Conservation (phyloP, 2,113 vertebrate species). For the Thalassarche chlororhynchos region DNA sequence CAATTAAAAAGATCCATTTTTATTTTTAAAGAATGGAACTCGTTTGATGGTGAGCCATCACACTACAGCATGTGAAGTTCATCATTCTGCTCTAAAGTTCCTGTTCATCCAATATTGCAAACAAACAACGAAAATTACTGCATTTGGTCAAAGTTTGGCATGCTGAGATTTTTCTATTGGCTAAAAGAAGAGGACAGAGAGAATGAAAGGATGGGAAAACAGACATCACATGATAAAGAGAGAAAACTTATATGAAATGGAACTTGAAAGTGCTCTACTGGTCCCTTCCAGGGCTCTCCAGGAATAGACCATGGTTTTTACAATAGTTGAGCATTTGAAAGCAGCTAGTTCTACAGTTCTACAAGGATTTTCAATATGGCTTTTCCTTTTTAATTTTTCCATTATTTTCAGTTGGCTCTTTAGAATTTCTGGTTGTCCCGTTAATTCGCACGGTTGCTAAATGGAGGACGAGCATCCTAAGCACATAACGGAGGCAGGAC, state of each 20-base stretch:
- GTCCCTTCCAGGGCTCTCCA: background rate
- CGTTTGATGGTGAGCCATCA: background rate
- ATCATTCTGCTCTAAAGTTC: background rate
- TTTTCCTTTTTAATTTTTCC: background rate
- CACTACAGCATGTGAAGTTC: background rate
- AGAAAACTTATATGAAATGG: background rate
- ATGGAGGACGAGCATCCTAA: background rate
- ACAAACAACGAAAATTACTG: background rate
- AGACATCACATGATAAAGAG: background rate
- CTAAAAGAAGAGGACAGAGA: background rate
- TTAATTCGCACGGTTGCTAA: background rate
- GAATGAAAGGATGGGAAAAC: background rate
- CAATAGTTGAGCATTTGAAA: background rate
- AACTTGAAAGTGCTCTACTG: background rate
- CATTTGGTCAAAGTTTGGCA: background rate
- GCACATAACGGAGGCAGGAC: rapidly evolving
- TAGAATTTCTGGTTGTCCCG: background rate
- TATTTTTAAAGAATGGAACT: constrained; percentile 7
- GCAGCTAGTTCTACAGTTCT: background rate
- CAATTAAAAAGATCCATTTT: constrained; percentile 28
- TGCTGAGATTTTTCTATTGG: background rate
- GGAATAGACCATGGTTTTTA: background rate
- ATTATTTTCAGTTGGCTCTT: background rate
- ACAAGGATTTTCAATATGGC: rapidly evolving
- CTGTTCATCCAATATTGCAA: background rate